Conservation (phyloP, 2,113 vertebrate species). For the Nycticebus coucang region DNA sequence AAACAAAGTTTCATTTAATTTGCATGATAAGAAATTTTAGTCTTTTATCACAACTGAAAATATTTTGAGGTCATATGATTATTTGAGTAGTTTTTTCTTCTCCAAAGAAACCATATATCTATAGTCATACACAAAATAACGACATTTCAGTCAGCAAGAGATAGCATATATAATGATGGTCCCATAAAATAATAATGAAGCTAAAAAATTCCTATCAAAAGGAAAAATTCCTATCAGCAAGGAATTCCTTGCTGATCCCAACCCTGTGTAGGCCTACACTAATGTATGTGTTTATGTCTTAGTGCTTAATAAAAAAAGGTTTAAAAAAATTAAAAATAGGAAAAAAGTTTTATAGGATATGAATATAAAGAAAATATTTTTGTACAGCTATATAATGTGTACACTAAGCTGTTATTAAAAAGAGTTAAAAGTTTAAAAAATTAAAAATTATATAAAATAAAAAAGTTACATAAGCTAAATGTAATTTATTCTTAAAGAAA, state of each 20-base stretch:
- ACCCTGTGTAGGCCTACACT: not conserved
- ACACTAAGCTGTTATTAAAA: not conserved
- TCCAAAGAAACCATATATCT: not conserved
- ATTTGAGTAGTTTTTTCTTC: not conserved
- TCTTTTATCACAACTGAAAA: constrained; percentile 3
- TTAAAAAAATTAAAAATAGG: not conserved
- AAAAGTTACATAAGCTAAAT: not conserved
- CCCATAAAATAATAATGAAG: not conserved
- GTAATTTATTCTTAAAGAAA: not conserved
- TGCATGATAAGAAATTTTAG: constrained; percentile 24
- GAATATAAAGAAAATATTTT: not conserved
- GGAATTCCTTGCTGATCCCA: not conserved
- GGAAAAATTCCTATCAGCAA: not conserved
- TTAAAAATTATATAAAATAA: not conserved
- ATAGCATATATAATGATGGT: not conserved
- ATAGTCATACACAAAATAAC: not conserved
- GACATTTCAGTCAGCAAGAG: not conserved
- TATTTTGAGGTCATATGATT: not conserved
- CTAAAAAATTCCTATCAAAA: not conserved
- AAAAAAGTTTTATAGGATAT: not conserved
- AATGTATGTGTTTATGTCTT: not conserved
- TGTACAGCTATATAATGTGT: not conserved
- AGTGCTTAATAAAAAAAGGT: not conserved
- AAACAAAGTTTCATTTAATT: constrained; percentile 11
- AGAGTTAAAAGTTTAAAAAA: not conserved